Evolutionary conservation across 1,140 invertebrate genomes (phyloP).

Genomic region (Trichonephila clavata): DNA sequence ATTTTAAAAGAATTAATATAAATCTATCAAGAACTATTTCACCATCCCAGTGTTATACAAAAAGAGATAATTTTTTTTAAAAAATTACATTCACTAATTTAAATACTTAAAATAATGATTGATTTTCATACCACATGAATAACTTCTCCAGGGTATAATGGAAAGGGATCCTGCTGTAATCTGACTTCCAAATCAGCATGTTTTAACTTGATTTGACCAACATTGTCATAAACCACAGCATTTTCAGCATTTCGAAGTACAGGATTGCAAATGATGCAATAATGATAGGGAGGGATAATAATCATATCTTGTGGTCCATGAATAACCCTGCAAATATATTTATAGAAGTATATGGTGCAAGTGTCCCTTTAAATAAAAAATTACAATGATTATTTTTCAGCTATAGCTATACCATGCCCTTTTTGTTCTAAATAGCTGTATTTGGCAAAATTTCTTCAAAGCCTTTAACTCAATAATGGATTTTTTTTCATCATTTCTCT

Average conservation of each 20-base stretch:
- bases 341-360: background rate
- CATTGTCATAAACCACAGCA: conserved; percentile 80
- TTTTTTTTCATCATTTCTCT: too few relatives aligned
- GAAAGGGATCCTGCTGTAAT: conserved; percentile 83
- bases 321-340: conserved; percentile 55
- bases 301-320: conserved; percentile 82
- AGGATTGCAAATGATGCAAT: conserved; percentile 83
- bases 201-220: conserved; percentile 81
- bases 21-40: too few relatives aligned
- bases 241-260: conserved; percentile 80
- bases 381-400: background rate
- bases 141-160: conserved; percentile 83
- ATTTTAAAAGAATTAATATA: too few relatives aligned
- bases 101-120: background rate
- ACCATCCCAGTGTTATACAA: too few relatives aligned
- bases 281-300: conserved; percentile 83
- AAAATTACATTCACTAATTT: too few relatives aligned
- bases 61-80: too few relatives aligned
- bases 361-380: background rate
- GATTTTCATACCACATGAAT: conserved; percentile 80
- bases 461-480: too few relatives aligned
- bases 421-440: background rate
- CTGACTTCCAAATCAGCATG: conserved; percentile 83
- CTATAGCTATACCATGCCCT: background rate
- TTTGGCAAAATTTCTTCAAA: too few relatives aligned